Base-by-base conservation (phyloP, 2,797 vertebrate species). In the Odontamblyopus lacepedii region DNA sequence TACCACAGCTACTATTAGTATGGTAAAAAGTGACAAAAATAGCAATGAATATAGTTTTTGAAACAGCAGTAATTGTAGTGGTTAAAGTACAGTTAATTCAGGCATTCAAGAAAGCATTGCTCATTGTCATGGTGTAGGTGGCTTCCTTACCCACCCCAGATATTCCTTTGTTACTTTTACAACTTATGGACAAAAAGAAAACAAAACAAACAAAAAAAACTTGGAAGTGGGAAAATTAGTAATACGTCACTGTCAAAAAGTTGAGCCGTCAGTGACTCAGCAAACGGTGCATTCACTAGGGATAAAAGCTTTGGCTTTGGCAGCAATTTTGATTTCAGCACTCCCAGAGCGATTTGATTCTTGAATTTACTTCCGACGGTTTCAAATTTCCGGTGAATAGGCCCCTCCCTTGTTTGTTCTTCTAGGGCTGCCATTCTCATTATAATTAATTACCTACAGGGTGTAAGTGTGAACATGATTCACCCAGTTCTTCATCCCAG, bases 251-350 rank as follows among this genome's bases (percentile, higher is more conserved):
- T 3, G 78, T 84, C 83, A 89, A 91, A 89, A 84, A 79, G 85
- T 83, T 86, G 87, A 91, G 85, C 84, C 59, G 3, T 4, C 55
- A 12, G 88, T 90, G 87, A 91, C 88, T 92, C 90, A 88, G 86
- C 86, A 76, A 89, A 84, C 75, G 26, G 73, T 82, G 23, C 84
- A 85, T 88, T 91, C 88, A 89, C 70, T 1, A 69, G 53, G 81
- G 82, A 87, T 83, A 84, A 91, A 85, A 83, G 83, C 84, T 72
- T 82, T 84, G 64, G 84, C 64, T 84, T 87, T 78, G 72, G 89
- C 81, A 90, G 90, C 87, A 88, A 92, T 92, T 89, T 92, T 91
- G 87, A 90, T 92, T 92, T 90, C 84, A 89, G 83, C 85, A 87
- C 80, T 60, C 13, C 72, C 72, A 2, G 7, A 53, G 38, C 85